These are phyloP conservation scores for Heterotis niloticus DNA, from an alignment of 2,113 vertebrate species.

Conservation along the genomic window DNA sequence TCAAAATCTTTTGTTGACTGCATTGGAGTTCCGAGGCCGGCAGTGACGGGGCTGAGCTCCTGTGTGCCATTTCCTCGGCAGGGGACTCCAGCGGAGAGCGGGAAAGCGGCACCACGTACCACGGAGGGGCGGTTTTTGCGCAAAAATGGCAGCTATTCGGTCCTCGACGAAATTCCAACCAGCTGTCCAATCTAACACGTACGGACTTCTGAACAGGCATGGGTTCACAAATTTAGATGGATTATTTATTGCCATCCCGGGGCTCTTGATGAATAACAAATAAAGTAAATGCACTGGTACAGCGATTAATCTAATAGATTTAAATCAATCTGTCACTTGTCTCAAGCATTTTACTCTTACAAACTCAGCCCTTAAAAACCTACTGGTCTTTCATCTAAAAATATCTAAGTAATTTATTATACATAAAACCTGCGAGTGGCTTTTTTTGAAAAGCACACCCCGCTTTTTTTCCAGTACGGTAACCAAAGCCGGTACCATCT, in stretches of 20 bases:
- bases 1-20: slow-evolving; percentile 2
- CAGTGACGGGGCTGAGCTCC: background rate
- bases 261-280: background rate
- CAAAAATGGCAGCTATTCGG: background rate
- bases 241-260: background rate
- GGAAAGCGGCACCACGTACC: background rate
- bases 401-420: too few species aligned
- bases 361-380: background rate
- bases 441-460: too few species aligned
- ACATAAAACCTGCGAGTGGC: too few species aligned
- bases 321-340: background rate
- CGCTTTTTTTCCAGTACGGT: too few species aligned
- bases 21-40: background rate
- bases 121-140: background rate
- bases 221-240: background rate
- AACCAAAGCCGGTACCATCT: too few species aligned
- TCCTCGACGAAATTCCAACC: background rate
- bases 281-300: background rate
- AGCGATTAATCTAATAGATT: background rate
- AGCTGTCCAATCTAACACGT: background rate
- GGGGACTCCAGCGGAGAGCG: background rate
- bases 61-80: background rate
- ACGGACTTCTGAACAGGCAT: background rate
- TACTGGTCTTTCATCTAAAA: background rate
- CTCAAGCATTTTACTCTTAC: background rate